Base-by-base conservation (phyloP, 2,113 vertebrate species). In the Xenopus laevis region DNA sequence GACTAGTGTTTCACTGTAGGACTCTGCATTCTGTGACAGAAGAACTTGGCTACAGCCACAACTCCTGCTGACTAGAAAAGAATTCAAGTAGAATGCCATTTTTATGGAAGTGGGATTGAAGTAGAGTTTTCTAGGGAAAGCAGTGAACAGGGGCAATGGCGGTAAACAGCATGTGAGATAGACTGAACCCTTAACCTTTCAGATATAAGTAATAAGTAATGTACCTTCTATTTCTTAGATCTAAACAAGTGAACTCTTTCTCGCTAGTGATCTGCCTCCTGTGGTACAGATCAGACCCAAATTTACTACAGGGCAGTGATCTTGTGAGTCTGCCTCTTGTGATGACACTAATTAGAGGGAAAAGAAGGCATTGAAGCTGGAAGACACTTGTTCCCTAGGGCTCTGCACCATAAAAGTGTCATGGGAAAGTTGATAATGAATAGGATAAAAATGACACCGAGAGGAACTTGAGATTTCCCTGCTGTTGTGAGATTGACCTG, bases 271-370 rank as follows among this genome's bases (percentile, higher is more conserved):
- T 44, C 33, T n/a, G 63, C 55, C 57, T 50, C 58, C 64, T 30
- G 9, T 74, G 64, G 72, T 68, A 74, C 2, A 46, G 65, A 61
- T 61, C 21, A 61, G 57, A 58, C 72, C 47, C 18, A 40, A 61
- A 20, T 70, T 64, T 64, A 70, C 66, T 62, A 15, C 18, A 46
- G 66, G 66, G 47, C 74, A 57, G 67, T 64, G 74, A 70, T 70
- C 60, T 67, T 15, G 58, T 52, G n/a, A 75, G 27, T 30, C 30
- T 20, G 30, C 46, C 30, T 53, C 67, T 46, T 69, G 20, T 64
- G 74, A 70, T 77, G 74, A 46, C 74, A 64, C 74, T 77, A 77
- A 77, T 77, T 70, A 77, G 67, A 77, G 74, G 55, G 59, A 77
- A 64, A 47, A 61, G 55, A 68, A 77, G 74, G 74, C 59, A 68